These are phyloP conservation scores for Orcinus orca DNA, from an alignment of 2,113 vertebrate species.

Conservation along the genomic window DNA sequence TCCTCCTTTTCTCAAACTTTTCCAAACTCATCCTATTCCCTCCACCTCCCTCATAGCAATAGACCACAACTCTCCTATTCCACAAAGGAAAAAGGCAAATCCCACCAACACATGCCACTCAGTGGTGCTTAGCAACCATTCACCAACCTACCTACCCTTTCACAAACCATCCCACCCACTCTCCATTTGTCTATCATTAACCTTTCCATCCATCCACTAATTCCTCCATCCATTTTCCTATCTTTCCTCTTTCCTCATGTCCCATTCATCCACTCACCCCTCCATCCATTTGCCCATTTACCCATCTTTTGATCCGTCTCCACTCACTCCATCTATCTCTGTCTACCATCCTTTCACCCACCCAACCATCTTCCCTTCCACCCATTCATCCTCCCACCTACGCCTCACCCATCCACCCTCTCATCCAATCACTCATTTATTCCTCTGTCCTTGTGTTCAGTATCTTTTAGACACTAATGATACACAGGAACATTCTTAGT, in stretches of 20 bases:
- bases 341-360: too few species aligned
- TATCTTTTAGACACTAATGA: not conserved
- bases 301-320: too few species aligned
- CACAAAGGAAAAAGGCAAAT: not conserved
- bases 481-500: not conserved
- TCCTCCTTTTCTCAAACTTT: not conserved
- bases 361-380: not conserved
- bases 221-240: not conserved
- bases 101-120: not conserved
- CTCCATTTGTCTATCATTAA: not conserved
- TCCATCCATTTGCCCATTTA: too few species aligned
- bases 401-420: too few species aligned
- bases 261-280: not conserved
- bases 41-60: not conserved
- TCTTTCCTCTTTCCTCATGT: not conserved
- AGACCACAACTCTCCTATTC: not conserved
- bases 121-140: not conserved
- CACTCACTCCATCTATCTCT: too few species aligned
- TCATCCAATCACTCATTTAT: not conserved
- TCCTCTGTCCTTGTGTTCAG: not conserved
- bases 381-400: not conserved
- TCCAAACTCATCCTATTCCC: not conserved
- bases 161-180: not conserved
- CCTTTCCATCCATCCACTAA: not conserved
- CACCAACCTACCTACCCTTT: not conserved